phyloP scores from a whole-genome alignment of 2,888 invertebrate species.

The Coremacera marginata region DNA sequence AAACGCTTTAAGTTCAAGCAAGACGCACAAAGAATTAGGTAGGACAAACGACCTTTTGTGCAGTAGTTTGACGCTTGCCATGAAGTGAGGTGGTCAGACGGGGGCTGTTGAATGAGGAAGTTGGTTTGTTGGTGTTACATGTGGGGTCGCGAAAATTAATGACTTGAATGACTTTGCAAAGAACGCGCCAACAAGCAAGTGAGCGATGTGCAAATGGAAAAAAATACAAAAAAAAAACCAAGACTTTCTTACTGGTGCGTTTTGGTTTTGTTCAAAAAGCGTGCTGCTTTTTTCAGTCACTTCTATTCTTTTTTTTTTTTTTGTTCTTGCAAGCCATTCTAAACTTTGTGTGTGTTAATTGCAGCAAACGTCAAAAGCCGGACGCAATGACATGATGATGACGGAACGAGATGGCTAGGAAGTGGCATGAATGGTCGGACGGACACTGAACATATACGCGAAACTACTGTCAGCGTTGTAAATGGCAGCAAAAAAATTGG shows the following conservation, averaged over 20 bases:
- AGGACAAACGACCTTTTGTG: constrained; percentile 49
- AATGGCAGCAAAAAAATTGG: background rate
- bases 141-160: constrained; percentile 64
- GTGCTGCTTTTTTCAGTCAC: constrained; percentile 52
- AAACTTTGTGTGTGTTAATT: constrained; percentile 58
- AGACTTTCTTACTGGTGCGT: constrained; percentile 45
- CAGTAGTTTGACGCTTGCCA: background rate
- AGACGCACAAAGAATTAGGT: constrained; percentile 44
- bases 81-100: background rate
- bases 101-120: background rate
- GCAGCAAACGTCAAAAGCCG: constrained; percentile 67
- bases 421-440: constrained; percentile 33
- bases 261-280: background rate
- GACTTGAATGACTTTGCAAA: constrained; percentile 60
- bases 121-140: constrained; percentile 42
- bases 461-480: constrained; percentile 5
- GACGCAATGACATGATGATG: constrained; percentile 53
- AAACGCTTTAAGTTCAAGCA: background rate
- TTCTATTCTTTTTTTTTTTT: constrained; percentile 33
- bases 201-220: constrained; percentile 43
- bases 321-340: constrained; percentile 1
- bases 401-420: constrained; percentile 40
- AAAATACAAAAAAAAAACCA: constrained; percentile 22
- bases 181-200: constrained; percentile 42
- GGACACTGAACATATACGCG: background rate